Percentiles rank a stretch among this genome's conserved stretches.
phyloP scores from a whole-genome alignment of 2,113 vertebrate species.

The Proterorhinus semilunaris region DNA sequence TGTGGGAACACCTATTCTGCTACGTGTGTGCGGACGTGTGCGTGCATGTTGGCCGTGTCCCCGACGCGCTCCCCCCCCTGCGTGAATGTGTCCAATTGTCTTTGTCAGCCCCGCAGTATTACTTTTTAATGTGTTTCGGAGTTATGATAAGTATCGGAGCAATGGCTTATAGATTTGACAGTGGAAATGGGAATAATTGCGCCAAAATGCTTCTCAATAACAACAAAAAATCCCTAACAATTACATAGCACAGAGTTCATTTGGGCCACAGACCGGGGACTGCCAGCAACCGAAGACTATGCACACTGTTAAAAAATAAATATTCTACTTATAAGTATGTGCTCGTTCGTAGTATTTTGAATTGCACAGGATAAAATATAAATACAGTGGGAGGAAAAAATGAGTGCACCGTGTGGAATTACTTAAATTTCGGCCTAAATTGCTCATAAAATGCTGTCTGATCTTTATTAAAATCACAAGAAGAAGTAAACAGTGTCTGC shows the following conservation, averaged over 20 bases:
- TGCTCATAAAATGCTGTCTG: too few species aligned
- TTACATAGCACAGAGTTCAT: conserved; percentile 62
- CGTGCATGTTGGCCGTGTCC: conserved; percentile 36
- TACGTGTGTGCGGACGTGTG: conserved; percentile 34
- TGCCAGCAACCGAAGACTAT: conserved; percentile 56
- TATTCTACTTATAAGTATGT: neutral
- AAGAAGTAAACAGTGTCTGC: too few species aligned
- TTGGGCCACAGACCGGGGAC: conserved; percentile 51
- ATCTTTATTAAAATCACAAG: too few species aligned
- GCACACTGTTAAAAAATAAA: conserved; percentile 8
- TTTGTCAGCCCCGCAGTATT: conserved; percentile 66
- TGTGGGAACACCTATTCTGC: conserved; percentile 74
- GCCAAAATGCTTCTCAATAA: conserved; percentile 62
- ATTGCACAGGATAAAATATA: too few species aligned
- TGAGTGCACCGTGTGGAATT: too few species aligned
- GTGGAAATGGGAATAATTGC: conserved; percentile 70
- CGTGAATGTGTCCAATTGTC: conserved; percentile 59
- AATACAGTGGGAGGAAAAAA: too few species aligned
- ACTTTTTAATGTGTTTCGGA: conserved; percentile 71
- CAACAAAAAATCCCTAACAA: conserved; percentile 57
- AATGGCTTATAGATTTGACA: conserved; percentile 64
- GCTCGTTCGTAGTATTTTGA: too few species aligned
- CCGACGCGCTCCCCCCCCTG: conserved; percentile 39
- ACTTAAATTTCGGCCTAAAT: too few species aligned
- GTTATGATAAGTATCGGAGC: conserved; percentile 64